These are phyloP conservation scores for Stenotaenia linearis DNA, from an alignment of 2,888 invertebrate species.

Conservation along the genomic window DNA sequence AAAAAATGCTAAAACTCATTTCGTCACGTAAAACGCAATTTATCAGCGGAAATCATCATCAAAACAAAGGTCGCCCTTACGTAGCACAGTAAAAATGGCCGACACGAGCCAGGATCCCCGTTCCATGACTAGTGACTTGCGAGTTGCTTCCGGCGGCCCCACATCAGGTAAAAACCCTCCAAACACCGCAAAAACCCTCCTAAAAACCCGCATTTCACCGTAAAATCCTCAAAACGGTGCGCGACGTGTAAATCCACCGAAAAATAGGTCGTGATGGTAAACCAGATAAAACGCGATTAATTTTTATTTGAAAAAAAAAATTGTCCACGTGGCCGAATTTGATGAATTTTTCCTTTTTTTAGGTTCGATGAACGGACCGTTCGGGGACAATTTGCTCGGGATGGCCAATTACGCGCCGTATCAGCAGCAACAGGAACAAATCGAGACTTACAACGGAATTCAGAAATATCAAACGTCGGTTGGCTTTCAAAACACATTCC, in stretches of 20 bases:
- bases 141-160: neutral
- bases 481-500: neutral
- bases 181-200: neutral
- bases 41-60: conserved; percentile 8
- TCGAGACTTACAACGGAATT: neutral
- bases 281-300: neutral
- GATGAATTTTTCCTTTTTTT: neutral
- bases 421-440: neutral
- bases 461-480: neutral
- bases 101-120: conserved; percentile 13
- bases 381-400: neutral
- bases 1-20: neutral
- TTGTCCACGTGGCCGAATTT: neutral
- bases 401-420: neutral
- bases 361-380: neutral
- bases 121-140: conserved; percentile 8
- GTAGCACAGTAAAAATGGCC: neutral
- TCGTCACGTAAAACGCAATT: neutral
- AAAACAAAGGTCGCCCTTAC: conserved; percentile 6
- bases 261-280: neutral
- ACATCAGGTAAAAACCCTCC: neutral
- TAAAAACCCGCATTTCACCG: neutral
- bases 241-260: neutral
- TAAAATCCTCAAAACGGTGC: neutral
- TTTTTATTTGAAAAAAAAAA: neutral